Evolutionary conservation across 1,140 invertebrate genomes (phyloP).

Genomic region (Drosophila trapezifrons): DNA sequence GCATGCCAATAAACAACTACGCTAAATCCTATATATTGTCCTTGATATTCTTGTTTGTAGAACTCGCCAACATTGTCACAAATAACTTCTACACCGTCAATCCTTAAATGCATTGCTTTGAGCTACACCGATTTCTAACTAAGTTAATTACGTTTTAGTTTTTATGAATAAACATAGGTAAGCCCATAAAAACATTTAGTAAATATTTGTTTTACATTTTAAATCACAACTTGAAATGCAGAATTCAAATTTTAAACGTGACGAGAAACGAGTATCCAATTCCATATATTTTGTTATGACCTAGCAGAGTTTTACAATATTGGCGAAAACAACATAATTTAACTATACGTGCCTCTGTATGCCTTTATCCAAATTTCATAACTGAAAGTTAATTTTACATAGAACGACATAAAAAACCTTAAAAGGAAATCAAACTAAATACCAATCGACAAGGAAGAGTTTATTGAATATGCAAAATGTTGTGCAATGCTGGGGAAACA

Average conservation of each 20-base stretch:
- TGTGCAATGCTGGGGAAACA: conserved; percentile 41
- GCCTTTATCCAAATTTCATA: no score
- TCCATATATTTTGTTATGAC: no score
- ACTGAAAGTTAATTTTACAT: conserved; percentile 49
- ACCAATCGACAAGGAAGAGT: conserved; percentile 53
- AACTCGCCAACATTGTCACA: conserved; percentile 41
- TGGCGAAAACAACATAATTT: no score
- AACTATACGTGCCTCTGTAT: no score
- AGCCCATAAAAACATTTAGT: conserved; percentile 47
- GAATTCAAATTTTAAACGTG: no score
- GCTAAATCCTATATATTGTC: conserved; percentile 25
- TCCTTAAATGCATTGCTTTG: conserved; percentile 52
- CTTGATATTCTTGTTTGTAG: conserved; percentile 16
- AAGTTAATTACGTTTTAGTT: conserved; percentile 34
- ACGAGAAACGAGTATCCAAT: no score
- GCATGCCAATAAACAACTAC: conserved; percentile 33
- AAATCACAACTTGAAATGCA: no score
- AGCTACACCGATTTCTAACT: conserved; percentile 16
- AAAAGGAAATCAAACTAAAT: conserved; percentile 44
- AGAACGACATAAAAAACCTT: conserved; percentile 43
- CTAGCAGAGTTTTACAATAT: no score
- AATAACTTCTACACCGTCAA: conserved; percentile 44
- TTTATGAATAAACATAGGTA: conserved; percentile 32
- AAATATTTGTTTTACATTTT: conserved; percentile 52
- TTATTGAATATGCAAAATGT: conserved; percentile 73